Evolutionary conservation across 2,113 vertebrate genomes (phyloP).

Genomic region (Jaculus jaculus): DNA sequence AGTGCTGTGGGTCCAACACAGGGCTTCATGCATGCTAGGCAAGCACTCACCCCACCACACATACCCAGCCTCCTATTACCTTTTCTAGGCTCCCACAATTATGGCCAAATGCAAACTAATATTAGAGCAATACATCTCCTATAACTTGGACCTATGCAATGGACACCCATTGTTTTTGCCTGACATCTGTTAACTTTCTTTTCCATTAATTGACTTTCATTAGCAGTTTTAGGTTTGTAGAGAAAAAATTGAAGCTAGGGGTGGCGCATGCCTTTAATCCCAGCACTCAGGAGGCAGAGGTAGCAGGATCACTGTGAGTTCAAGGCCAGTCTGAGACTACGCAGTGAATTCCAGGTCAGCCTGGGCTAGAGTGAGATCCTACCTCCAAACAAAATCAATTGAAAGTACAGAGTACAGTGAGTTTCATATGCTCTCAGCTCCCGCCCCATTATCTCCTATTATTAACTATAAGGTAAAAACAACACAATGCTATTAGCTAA

Average conservation of each 20-base stretch:
- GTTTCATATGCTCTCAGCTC: background rate
- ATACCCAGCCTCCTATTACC: background rate
- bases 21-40: no score
- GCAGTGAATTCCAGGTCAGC: no score
- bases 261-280: no score
- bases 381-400: background rate
- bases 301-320: no score
- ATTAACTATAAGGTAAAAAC: background rate
- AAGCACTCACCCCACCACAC: no score
- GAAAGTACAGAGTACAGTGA: background rate
- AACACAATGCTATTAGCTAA: background rate
- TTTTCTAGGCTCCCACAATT: background rate
- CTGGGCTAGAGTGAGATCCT: no score
- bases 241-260: background rate
- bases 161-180: conserved; percentile 6
- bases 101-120: background rate
- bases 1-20: no score
- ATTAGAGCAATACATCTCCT: background rate
- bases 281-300: no score
- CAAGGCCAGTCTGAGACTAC: no score
- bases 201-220: background rate
- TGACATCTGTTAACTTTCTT: conserved; percentile 24
- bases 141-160: background rate
- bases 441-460: background rate
- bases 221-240: conserved; percentile 23